Base-by-base conservation (phyloP, 2,888 invertebrate genomes). In the Dione vanillae region DNA sequence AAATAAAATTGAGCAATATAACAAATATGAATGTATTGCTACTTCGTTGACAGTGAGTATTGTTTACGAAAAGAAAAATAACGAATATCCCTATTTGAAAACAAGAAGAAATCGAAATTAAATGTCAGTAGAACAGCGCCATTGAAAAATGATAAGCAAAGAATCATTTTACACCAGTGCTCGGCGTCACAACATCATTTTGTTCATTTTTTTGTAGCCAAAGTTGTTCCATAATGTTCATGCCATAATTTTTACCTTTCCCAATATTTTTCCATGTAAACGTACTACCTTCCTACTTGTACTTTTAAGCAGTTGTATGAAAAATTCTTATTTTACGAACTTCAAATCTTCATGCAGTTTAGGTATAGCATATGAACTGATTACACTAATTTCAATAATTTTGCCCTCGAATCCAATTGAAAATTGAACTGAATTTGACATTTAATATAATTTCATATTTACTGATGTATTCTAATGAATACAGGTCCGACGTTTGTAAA, bases 31-130 rank as follows among this genome's bases (percentile, higher is more conserved):
- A 20, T 12, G 10, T 43, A 14, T 20, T 59, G 43, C 19, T 27
- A 43, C n/a, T n/a, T 20, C 35, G 80, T 79, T 79, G 80, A 73
- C 75, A 76, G 76, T 74, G 74, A 77, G 69, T 80, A 79, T 82
- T 82, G 79, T 79, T 77, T 79, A 76, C 76, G 78, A 83, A 79
- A 80, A 78, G 76, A 72, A 76, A 75, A 75, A 79, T 79, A 81
- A 82, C 79, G 76, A 79, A 78, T 75, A 75, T 76, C 74, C 74
- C 75, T 76, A 77, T 77, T 81, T 77, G 78, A 79, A 76, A 75
- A 81, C 83, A 87, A 85, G 86, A 84, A 78, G 80, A 79, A 83
- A 83, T 83, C 82, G 79, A 86, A 88, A 87, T 88, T 84, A 85
- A 86, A 85, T 82, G 86, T 86, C 87, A 85, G 75, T 70, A 75